Percentiles rank a stretch among this genome's conserved stretches.
Evolutionary conservation across 1,140 invertebrate genomes (phyloP).

Genomic region (Arion vulgaris): DNA sequence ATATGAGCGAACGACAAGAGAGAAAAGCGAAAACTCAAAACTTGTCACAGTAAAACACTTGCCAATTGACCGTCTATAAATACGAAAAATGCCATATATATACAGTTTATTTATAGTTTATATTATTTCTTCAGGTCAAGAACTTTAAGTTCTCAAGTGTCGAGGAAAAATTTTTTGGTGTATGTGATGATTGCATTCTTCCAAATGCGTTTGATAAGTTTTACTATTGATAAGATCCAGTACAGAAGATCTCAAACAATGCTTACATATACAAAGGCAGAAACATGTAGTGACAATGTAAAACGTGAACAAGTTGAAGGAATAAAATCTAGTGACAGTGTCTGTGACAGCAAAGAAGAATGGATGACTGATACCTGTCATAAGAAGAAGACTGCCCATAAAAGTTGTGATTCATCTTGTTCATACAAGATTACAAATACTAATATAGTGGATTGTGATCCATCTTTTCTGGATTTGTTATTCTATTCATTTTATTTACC

Average conservation of each 20-base stretch:
- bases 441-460: slow-evolving; percentile 42
- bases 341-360: background rate
- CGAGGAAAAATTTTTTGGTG: background rate
- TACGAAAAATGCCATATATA: too few species aligned
- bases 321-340: background rate
- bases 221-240: slow-evolving; percentile 5
- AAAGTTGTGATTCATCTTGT: background rate
- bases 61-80: too few species aligned
- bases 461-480: slow-evolving; percentile 73
- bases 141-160: too few species aligned
- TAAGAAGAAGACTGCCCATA: background rate
- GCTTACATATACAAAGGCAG: slow-evolving; percentile 44
- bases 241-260: slow-evolving; percentile 41
- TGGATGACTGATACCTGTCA: background rate
- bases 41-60: too few species aligned
- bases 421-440: slow-evolving; percentile 41
- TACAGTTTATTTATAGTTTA: too few species aligned
- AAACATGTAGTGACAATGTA: too few species aligned
- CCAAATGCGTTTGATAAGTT: background rate
- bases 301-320: background rate
- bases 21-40: too few species aligned
- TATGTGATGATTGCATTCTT: background rate
- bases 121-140: too few species aligned
- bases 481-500: slow-evolving; percentile 88
- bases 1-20: too few species aligned